Base-by-base conservation (phyloP, 2,888 invertebrate species). In the Smittia sp. region DNA sequence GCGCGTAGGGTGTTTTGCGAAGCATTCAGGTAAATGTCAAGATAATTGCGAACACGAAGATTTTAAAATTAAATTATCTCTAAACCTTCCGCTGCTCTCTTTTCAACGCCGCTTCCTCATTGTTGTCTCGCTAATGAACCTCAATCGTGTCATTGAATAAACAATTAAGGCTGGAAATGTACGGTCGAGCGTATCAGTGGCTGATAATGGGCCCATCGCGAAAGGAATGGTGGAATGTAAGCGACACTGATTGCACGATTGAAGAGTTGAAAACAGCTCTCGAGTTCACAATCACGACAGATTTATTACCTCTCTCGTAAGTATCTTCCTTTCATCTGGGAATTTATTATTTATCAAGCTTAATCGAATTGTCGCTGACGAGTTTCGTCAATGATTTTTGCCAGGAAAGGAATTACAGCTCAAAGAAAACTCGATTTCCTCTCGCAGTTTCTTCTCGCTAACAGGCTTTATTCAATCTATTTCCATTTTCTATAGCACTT, bases 151-250 rank as follows among this genome's bases (percentile, higher is more conserved):
- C 22, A 58, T 58, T 18, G 18, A 18, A 46, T 73, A 3, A 39
- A 32, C 75, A 32, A 75, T 77, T 6, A 81, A 91, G 91, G 77
- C 82, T 92, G 76, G 91, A 91, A 76, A 92, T 97, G 91, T 94
- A 88, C 80, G 97, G 97, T 0, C 86, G 93, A 4, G 92, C 94
- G 75, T 96, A 96, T 84, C 96, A 97, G 77, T 97, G 97, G 97
- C 87, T 98, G 0, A 90, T 98, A 25, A 91, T 94, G 84, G 96
- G 95, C 1, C 93, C 93, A 11, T 94, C 93, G 81, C 87, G 90
- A 68, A 87, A 86, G 74, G 84, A 87, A 72, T 91, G 91, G 88
- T 94, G 93, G 93, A 87, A 87, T 75, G 76, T 80, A 79, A 85
- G 86, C 76, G 81, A 84, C 0, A 85, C 86, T 0, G 89, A 89